Evolutionary conservation across 2,113 vertebrate genomes (phyloP).

Genomic region (Delphinapterus leucas): DNA sequence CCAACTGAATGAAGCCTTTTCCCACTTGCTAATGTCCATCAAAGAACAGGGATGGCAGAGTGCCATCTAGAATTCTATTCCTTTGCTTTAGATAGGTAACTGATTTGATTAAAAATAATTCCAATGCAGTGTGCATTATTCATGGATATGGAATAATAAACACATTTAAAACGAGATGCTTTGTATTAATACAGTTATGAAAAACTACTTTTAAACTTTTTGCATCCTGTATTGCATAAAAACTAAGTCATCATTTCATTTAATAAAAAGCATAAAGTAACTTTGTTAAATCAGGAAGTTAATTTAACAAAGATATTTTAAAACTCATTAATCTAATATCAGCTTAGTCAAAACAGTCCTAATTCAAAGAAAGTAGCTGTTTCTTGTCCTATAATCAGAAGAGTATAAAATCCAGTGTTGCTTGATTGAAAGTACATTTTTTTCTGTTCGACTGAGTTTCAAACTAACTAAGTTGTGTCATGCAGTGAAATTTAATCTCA

Average conservation of each 20-base stretch:
- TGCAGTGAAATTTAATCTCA: neutral
- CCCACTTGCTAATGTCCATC: conserved; percentile 56
- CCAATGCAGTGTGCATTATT: neutral
- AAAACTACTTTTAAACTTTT: neutral
- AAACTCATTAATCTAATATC: neutral
- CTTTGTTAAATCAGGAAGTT: neutral
- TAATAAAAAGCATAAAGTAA: conserved; percentile 5
- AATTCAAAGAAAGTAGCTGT: neutral
- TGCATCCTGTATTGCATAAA: neutral
- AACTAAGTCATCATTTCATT: conserved; percentile 9
- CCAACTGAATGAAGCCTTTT: conserved; percentile 71
- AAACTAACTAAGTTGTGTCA: conserved; percentile 3
- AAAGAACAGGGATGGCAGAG: conserved; percentile 48
- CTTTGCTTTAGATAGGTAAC: neutral
- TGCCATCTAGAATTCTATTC: conserved; percentile 20
- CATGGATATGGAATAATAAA: conserved; percentile 3
- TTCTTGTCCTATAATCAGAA: conserved; percentile 32
- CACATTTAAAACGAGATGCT: conserved; percentile 11
- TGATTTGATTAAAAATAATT: conserved; percentile 46
- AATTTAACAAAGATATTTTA: conserved; percentile 27
- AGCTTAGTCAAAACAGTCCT: conserved; percentile 36
- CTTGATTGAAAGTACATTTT: neutral
- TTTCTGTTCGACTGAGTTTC: neutral
- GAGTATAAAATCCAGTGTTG: neutral
- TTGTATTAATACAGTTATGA: neutral